Base-by-base conservation (phyloP, 2,888 invertebrate genomes). In the Mechanitis messenoides region DNA sequence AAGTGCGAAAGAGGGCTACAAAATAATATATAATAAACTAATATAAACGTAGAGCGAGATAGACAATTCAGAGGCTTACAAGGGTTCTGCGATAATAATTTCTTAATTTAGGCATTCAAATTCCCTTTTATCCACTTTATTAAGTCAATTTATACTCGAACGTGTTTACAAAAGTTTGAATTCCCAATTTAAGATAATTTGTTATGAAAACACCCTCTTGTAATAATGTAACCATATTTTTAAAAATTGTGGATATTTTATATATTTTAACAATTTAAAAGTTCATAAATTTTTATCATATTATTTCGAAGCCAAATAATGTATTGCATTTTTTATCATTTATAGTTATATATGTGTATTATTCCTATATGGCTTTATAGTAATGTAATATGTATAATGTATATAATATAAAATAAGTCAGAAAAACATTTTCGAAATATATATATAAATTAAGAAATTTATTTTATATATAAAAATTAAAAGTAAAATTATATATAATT, bases 121-220 rank as follows among this genome's bases (percentile, higher is more conserved):
- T 50, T 50, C 31, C 50, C 50, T 50, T 50, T 50, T 50, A 61
- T 57, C 58, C 35, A 50, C 61, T 58, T 56, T 46, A 61, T 61
- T 61, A 58, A 61, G 54, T 58, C 61, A 61, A 61, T 61, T 61
- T 61, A 61, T 50, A 61, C 58, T 58, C 54, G 58, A 61, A 61
- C 61, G 61, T 61, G 50, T 61, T 61, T 58, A 31, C 47, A 31
- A 42, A 58, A 46, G 54, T 53, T 42, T 33, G 45, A 53, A 54
- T 42, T 42, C 61, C 28, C 54, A 61, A 58, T 61, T 61, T 35
- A 50, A 38, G 47, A 54, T 50, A 61, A 61, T 61, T 61, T 61
- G 61, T 61, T 61, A 58, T 58, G 61, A 45, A 58, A 61, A 58
- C 58, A 61, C 58, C 53, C 58, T 42, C 61, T 55, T 47, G 54